phyloP scores from a whole-genome alignment of 2,797 vertebrate species.

The Cuculus canorus region DNA sequence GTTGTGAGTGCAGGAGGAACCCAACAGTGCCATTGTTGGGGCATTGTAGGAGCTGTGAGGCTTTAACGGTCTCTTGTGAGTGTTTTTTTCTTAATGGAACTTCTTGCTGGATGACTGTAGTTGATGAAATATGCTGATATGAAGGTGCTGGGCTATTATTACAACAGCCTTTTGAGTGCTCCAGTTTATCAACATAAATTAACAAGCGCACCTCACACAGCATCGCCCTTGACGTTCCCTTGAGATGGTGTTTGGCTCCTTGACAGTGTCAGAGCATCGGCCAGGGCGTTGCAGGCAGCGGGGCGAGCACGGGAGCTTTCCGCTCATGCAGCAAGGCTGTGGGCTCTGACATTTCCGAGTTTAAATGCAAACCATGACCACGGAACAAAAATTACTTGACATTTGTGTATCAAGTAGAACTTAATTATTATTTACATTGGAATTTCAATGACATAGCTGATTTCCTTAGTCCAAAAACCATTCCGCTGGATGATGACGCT shows the following conservation, averaged over 20 bases:
- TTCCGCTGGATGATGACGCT: background rate
- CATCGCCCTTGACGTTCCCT: constrained; percentile 41
- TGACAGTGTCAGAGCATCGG: constrained; percentile 9
- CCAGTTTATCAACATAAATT: constrained; percentile 57
- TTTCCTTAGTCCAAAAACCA: background rate
- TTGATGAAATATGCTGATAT: background rate
- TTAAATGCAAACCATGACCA: background rate
- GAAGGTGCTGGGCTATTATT: background rate
- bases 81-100: background rate
- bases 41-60: background rate
- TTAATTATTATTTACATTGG: constrained; percentile 14
- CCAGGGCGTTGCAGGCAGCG: background rate
- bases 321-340: background rate
- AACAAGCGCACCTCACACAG: background rate
- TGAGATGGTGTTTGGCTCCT: constrained; percentile 30
- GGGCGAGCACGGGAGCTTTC: background rate
- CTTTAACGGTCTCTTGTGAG: background rate
- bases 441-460: constrained; percentile 10
- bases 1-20: background rate
- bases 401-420: constrained; percentile 42
- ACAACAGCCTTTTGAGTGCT: constrained; percentile 12
- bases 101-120: background rate
- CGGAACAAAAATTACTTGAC: constrained; percentile 19
- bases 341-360: constrained; percentile 35
- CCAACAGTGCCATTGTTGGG: fast-evolving